phyloP scores from a whole-genome alignment of 2,797 vertebrate genomes.

The Pipistrellus pipistrellus region DNA sequence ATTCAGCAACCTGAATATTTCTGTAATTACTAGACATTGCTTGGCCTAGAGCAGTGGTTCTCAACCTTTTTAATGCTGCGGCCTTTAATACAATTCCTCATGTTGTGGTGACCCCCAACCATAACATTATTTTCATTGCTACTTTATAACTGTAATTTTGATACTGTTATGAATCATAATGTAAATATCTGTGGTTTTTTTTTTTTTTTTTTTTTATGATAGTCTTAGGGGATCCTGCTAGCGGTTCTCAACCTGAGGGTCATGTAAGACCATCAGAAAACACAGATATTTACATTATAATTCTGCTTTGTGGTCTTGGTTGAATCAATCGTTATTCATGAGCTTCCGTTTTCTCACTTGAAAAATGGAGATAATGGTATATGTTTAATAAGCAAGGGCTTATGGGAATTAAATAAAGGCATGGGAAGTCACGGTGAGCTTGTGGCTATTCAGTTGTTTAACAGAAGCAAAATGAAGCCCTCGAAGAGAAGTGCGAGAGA shows the following conservation, averaged over 20 bases:
- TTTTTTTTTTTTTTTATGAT: no score
- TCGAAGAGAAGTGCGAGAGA: neutral
- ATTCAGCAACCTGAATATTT: neutral
- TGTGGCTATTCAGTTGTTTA: neutral
- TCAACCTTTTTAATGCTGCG: no score
- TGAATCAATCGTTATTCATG: neutral
- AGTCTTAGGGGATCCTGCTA: no score
- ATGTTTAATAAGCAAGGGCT: neutral
- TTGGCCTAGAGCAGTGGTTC: neutral
- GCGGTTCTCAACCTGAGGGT: no score
- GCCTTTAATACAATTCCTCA: no score
- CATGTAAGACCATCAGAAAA: no score
- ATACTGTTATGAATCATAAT: no score
- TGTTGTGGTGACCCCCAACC: no score
- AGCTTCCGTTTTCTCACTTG: neutral
- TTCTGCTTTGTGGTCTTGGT: neutral
- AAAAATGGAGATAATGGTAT: neutral
- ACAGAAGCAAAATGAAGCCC: neutral
- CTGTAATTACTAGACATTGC: neutral
- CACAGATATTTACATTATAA: no score
- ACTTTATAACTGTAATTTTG: no score
- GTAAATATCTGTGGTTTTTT: no score
- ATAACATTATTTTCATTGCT: no score
- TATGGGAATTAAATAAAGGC: neutral
- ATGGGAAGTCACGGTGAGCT: neutral